Evolutionary conservation across 1,140 invertebrate species (phyloP), one percentile per base, ranked within the genome.

Genomic region (Lucilia cuprina): DNA sequence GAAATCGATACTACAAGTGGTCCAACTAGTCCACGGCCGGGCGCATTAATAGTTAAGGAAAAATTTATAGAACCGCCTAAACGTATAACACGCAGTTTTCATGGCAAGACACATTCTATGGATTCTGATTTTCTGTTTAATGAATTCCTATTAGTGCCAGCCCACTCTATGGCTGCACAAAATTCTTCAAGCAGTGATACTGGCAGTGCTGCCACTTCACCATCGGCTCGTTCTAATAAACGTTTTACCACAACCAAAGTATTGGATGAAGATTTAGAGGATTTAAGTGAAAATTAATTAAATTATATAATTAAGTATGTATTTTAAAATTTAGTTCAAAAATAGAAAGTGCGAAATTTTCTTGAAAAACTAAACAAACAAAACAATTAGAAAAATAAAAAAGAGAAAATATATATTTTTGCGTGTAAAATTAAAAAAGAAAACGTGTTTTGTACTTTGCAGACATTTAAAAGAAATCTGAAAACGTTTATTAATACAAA

Each of bases 21-120:
- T 30, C 35, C 75, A 41, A n/a, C 77, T 12, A 80, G 77, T 25
- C 87, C 86, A 2, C 88, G 88, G 83, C 89, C 89, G 0, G 92
- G 91, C 4, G 89, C 92, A 5, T 87, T 92, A 25, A 85, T 92
- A 14, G 88, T 92, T 19, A 92, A 92, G 86, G 92, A 92, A 86
- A 87, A 88, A 47, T 93, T 90, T 84, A 92, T 93, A 12, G 92
- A 93, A 86, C 91, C 92, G 2, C 90, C 91, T 5, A 91, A 91
- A 86, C 91, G 92, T 25, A 88, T 92, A 74, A 89, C 92, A 30
- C 92, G 90, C 47, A 91, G 89, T 82, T 92, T 92, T 87, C 92
- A 92, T 86, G 91, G 89, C 47, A 91, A 92, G 47, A 91, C 89
- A 0, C 89, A 90, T 83, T 90, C 89, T 19, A 90, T 90, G 89